Conservation (phyloP, 35 echinoderm and acorn worm genomes). For the Acanthaster planci region DNA sequence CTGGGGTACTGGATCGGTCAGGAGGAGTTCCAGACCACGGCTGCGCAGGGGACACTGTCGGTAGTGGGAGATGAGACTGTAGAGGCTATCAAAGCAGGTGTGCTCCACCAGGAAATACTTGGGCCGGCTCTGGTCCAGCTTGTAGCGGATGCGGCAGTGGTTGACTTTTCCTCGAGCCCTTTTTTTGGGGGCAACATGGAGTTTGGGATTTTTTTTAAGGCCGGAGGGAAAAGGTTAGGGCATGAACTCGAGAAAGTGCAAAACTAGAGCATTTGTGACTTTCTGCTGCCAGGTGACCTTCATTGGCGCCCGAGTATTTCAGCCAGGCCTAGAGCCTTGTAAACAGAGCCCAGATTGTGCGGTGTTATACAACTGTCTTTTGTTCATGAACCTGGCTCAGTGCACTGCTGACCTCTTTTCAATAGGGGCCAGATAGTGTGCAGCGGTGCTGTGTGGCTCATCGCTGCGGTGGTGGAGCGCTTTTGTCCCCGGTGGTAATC, state of each 20-base stretch:
- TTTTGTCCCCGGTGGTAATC: no score
- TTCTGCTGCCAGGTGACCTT: no score
- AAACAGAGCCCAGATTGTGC: no score
- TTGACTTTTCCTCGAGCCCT: slow-evolving; percentile 92
- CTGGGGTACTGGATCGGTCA: slow-evolving; percentile 91
- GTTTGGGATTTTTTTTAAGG: not conserved
- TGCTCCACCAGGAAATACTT: slow-evolving; percentile 99
- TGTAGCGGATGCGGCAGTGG: slow-evolving; percentile 99
- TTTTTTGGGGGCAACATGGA: slow-evolving; percentile 15
- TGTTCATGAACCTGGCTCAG: no score
- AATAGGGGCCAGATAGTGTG: no score
- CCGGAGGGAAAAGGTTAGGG: not conserved
- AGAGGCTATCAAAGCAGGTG: slow-evolving; percentile 87
- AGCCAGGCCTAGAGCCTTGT: no score
- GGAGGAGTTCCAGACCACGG: slow-evolving; percentile 68
- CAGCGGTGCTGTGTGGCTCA: no score
- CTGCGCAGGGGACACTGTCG: slow-evolving; percentile 87
- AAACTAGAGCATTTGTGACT: no score
- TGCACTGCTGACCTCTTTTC: no score
- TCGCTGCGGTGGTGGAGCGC: no score
- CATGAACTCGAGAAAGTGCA: not conserved
- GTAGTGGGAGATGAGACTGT: slow-evolving; percentile 96
- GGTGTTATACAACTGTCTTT: no score
- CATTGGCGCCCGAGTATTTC: no score
- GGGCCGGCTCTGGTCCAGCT: slow-evolving; percentile 83